Evolutionary conservation across 2,888 invertebrate genomes (phyloP), one percentile per base, ranked within the genome.

Genomic region (Cephus nigrinus): DNA sequence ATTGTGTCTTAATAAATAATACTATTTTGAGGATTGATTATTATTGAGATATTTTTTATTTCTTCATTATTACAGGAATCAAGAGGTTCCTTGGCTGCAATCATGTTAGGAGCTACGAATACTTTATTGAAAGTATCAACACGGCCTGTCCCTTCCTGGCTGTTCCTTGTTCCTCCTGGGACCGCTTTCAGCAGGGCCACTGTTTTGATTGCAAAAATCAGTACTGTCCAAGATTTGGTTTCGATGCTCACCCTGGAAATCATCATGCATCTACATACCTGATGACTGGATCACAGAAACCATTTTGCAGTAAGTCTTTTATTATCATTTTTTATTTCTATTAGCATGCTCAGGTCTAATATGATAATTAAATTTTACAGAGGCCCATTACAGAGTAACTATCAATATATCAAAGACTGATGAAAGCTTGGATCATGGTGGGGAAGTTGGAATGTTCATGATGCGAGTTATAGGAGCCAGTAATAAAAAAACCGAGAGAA

Each of bases 71-170:
- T 86, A 68, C 84, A 94, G 95, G 94, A 3, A 92, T 96, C 9
- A 94, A 94, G 78, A 93, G 94, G 83, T 95, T 94, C 87, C 92
- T 98, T 31, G 95, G 97, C 35, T 98, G 98, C 90, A 96, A 97
- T 91, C 98, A 98, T 89, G 94, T 97, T 79, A 92, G 98, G 75
- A 96, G 97, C 81, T 95, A 97, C 89, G 95, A 96, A 85, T 95
- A 95, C 88, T 98, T 97, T 89, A 95, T 94, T 0, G 98, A 98
- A 91, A 97, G 96, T 83, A 95, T 98, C 75, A 95, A 95, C 81
- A 93, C 95, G 0, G 91, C 93, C 23, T 98, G 98, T 86, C 95
- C 96, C 0, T 98, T 96, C 88, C 92, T 94, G 87, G 95, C 95
- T 0, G 95, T 97, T 77, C 94, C 95, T 77, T 98, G 98, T 89